Base-by-base conservation (phyloP, 2,113 vertebrate species). In the Morone chrysops region DNA sequence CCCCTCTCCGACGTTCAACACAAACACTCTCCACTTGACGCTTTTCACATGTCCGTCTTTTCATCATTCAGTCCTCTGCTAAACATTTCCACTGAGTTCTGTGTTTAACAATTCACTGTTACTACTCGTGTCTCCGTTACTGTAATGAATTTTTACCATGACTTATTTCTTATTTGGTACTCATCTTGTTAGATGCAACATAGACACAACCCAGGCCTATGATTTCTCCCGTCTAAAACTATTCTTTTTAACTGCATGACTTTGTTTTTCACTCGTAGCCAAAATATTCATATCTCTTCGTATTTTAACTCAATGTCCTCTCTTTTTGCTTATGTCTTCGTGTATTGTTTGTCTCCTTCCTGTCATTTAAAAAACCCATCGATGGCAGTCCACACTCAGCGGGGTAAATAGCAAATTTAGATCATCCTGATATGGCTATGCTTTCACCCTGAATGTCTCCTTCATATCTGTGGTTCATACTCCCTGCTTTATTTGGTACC, bases 341-440 rank as follows among this genome's bases (percentile, higher is more conserved):
- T 94, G 93, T 92, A 92, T 88, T 88, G 93, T 95, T 91, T 92
- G 90, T 94, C 92, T 93, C 89, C 92, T 92, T 93, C 92, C 86
- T 92, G 80, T 94, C 94, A 94, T 95, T 94, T 86, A 51, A 85
- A 80, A 92, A 93, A 90, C 80, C 80, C 95, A 95, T 95, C 93
- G 95, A 95, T 94, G 93, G 94, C 97, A 99, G 98, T 96, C 96
- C 97, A 97, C 96, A 96, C 96, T 94, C 94, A 98, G 93, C 96
- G 96, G 95, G 98, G 97, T 99, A 98, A 96, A 95, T 96, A 96
- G 92, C 87, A 84, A 87, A 93, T 90, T 91, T 87, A 94, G 93
- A 93, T 93, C 75, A 82, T 92, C 71, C 90, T 95, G 90, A 90
- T 92, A 91, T 92, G 92, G 90, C 92, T 93, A 71, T 93, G 95